These are phyloP conservation scores for Cerceris rybyensis DNA, from an alignment of 2,888 invertebrate species.

Conservation along the genomic window DNA sequence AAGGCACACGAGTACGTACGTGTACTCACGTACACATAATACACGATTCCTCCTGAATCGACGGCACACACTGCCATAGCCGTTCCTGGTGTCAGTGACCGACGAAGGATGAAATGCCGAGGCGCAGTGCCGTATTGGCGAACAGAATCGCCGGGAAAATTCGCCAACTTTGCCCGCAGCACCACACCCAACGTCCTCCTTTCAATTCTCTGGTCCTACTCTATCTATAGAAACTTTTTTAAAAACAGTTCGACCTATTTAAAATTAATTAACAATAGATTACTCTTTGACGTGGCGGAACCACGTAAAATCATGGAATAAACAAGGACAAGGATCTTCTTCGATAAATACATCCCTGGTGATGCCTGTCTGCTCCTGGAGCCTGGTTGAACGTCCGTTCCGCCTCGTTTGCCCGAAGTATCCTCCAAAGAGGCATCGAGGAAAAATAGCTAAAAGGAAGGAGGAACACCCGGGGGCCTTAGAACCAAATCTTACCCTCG, in stretches of 20 bases:
- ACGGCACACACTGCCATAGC: slow-evolving; percentile 39
- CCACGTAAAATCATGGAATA: no score
- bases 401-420: slow-evolving; percentile 64
- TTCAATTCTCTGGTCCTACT: neutral
- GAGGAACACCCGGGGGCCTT: slow-evolving; percentile 26
- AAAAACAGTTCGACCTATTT: no score
- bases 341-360: slow-evolving; percentile 34
- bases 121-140: slow-evolving; percentile 30
- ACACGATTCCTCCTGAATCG: slow-evolving; percentile 45
- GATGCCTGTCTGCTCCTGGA: slow-evolving; percentile 53
- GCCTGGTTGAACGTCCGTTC: slow-evolving; percentile 71
- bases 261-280: no score
- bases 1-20: neutral
- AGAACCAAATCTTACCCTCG: neutral
- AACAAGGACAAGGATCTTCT: neutral
- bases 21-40: neutral
- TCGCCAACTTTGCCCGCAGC: slow-evolving; percentile 2
- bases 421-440: slow-evolving; percentile 40
- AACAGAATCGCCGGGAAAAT: slow-evolving; percentile 24
- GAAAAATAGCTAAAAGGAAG: slow-evolving; percentile 24
- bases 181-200: neutral
- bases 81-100: slow-evolving; percentile 63
- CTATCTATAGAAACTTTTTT: no score
- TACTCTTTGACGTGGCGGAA: no score
- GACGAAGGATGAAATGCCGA: slow-evolving; percentile 60